Conservation (phyloP, 2,113 vertebrate species). For the Dryoscopus gambensis region DNA sequence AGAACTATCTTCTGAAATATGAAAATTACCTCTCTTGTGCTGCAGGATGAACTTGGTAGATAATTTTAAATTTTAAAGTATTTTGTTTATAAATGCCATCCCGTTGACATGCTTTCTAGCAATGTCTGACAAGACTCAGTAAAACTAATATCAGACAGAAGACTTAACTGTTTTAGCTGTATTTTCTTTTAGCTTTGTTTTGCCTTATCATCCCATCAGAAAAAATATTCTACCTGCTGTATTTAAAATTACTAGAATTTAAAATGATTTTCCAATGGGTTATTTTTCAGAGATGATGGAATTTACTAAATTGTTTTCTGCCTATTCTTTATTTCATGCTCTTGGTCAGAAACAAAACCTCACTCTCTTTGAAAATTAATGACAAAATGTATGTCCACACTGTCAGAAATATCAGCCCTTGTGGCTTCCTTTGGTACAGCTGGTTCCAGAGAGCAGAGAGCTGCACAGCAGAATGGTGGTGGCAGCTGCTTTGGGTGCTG, state of each 20-base stretch:
- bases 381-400: neutral
- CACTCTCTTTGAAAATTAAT: neutral
- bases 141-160: neutral
- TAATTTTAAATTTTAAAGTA: neutral
- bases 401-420: neutral
- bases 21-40: neutral
- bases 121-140: neutral
- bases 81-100: neutral
- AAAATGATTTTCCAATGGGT: neutral
- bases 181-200: neutral
- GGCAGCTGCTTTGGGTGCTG: accelerated
- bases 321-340: neutral
- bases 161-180: neutral
- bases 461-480: neutral
- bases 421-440: neutral
- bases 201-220: neutral
- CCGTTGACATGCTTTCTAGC: neutral
- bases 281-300: neutral
- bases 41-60: neutral
- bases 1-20: neutral
- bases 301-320: neutral
- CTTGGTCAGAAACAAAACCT: neutral
- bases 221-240: neutral
- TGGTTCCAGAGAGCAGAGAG: neutral
- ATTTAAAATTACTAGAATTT: neutral